Conservation (phyloP, 2,113 vertebrate species). For the Spea multiplicata region DNA sequence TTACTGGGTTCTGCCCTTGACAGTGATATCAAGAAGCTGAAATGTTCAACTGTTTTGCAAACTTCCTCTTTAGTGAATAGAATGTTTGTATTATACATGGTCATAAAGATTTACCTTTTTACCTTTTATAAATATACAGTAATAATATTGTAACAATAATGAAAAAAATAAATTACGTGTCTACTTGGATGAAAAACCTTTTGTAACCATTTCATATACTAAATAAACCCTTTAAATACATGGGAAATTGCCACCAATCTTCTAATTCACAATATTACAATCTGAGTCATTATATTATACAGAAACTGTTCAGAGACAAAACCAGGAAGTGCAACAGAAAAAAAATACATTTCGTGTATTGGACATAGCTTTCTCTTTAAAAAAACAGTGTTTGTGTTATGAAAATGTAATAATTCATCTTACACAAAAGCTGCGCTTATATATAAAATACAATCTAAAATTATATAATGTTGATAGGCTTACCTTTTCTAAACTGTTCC, state of each 20-base stretch:
- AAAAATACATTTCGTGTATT: neutral
- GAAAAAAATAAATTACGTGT: too few species aligned
- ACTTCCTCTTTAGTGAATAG: too few species aligned
- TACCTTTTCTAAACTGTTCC: neutral
- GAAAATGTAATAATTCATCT: neutral
- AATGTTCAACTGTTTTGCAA: too few species aligned
- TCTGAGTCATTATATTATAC: neutral
- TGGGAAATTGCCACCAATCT: neutral
- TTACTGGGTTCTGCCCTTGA: too few species aligned
- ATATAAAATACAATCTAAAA: neutral
- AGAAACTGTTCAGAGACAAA: neutral
- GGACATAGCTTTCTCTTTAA: too few species aligned
- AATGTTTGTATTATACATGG: too few species aligned
- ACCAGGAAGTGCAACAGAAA: neutral
- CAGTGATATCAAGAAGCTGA: too few species aligned
- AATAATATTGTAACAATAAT: too few species aligned
- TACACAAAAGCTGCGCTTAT: neutral
- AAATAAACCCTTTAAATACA: neutral
- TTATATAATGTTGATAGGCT: neutral
- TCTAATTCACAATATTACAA: neutral
- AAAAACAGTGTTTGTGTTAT: neutral
- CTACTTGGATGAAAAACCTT: too few species aligned
- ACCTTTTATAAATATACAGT: too few species aligned
- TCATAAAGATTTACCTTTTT: too few species aligned
- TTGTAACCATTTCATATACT: too few species aligned